Evolutionary conservation across 2,113 vertebrate species (phyloP), one percentile per base, ranked within the genome.

Genomic region (Orientallactaga bullata): DNA sequence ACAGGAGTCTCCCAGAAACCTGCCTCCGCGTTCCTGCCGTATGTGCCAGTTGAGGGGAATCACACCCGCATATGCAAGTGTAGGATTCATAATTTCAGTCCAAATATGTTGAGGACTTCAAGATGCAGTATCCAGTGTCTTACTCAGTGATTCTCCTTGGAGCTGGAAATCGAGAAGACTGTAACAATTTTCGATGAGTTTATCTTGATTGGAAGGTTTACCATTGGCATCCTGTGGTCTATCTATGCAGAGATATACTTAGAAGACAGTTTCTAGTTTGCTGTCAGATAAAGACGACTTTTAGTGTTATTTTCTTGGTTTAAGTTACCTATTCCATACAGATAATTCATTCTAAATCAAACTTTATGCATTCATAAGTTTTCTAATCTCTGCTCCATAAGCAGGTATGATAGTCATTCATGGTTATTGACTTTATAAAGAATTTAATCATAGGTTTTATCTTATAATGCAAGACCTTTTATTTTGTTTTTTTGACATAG

Each of bases 391-490:
- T 47, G 5, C 17, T n/a, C 69, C 16, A 5, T 47, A 9, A 9
- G 37, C 39, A 17, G 24, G 18, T 47, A 5, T 5, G 30, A 55
- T 13, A 47, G 39, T 37, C 39, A 69, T 42, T 80, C 26, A 30
- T 71, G 17, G 28, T 79, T 74, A 13, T 61, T 84, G n/a, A n/a
- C n/a, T n/a, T n/a, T n/a, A n/a, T n/a, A n/a, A 71, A 71, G 47
- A 84, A 76, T 35, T 1, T 15, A 65, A 26, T 81, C 8, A 47
- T 24, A 65, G 32, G 60, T 76, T 91, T 69, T 91, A 58, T 72
- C 51, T 89, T 72, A 91, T 85, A 91, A 79, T 76, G 79, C 79
- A 84, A 7, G n/a, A n/a, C n/a, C n/a, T n/a, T n/a, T n/a, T n/a
- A n/a, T n/a, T n/a, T n/a, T n/a, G n/a, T n/a, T n/a, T n/a, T n/a